These are phyloP conservation scores for Amazona ochrocephala DNA, from an alignment of 2,797 vertebrate genomes.

Conservation along the genomic window DNA sequence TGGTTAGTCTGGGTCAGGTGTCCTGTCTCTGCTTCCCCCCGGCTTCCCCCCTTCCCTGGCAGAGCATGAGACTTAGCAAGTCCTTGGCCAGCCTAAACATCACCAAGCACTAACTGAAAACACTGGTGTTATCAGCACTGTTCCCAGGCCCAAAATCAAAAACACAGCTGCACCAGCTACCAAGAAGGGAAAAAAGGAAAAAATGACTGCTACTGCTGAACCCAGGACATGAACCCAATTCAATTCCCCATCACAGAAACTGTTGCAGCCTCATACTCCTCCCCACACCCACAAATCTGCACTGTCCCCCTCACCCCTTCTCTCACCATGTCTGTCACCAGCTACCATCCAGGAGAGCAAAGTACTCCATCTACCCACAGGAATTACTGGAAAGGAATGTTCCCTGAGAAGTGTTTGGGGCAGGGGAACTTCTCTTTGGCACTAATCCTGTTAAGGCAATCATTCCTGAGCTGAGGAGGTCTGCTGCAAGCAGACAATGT, in stretches of 20 bases:
- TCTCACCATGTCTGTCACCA: rapidly evolving
- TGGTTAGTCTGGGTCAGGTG: too few relatives aligned
- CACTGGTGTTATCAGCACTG: too few relatives aligned
- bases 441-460: neutral
- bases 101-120: too few relatives aligned
- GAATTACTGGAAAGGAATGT: neutral
- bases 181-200: too few relatives aligned
- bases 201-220: too few relatives aligned
- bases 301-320: rapidly evolving
- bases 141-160: too few relatives aligned
- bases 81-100: too few relatives aligned
- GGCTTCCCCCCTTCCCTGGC: too few relatives aligned
- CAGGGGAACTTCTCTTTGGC: neutral
- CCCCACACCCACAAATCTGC: neutral
- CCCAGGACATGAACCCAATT: neutral
- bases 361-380: neutral
- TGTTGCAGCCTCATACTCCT: neutral
- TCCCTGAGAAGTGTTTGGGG: neutral
- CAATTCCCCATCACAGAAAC: neutral
- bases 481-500: neutral
- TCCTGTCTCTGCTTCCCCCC: too few relatives aligned
- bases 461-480: rapidly evolving
- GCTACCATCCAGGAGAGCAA: neutral
- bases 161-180: too few relatives aligned
- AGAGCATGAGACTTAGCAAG: too few relatives aligned